Conservation (phyloP, 2,888 invertebrate species). For the Drosophila percnosoma region DNA sequence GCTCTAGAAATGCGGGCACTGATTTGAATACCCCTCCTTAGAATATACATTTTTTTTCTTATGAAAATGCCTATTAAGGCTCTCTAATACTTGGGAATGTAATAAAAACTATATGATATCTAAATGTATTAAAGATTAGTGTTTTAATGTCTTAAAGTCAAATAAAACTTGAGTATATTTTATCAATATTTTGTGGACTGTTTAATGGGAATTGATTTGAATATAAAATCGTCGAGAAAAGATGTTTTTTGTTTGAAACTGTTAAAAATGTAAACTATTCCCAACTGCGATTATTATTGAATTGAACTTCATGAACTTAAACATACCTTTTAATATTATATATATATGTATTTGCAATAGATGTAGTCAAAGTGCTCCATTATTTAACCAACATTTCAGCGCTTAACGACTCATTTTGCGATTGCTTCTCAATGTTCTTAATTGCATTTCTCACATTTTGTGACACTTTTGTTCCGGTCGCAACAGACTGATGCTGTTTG, state of each 20-base stretch:
- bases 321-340: neutral
- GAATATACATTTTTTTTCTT: slow-evolving; percentile 10
- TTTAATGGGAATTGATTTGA: neutral
- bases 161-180: neutral
- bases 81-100: slow-evolving; percentile 5
- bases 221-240: neutral
- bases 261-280: neutral
- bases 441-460: slow-evolving; percentile 19
- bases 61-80: slow-evolving; percentile 3
- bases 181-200: neutral
- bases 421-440: slow-evolving; percentile 8
- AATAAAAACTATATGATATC: slow-evolving; percentile 11
- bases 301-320: neutral
- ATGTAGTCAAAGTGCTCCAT: neutral
- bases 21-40: slow-evolving; percentile 33
- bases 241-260: neutral
- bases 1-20: slow-evolving; percentile 44
- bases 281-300: neutral
- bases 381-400: neutral
- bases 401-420: neutral
- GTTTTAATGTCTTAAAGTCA: neutral
- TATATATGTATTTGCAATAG: neutral
- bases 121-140: neutral
- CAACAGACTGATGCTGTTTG: slow-evolving; percentile 15
- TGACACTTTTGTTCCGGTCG: slow-evolving; percentile 28